A percentile compares a stretch with the other conserved stretches of the same genome.
Conservation (phyloP, 2,113 vertebrate genomes). For the Cichladusa arquata region DNA sequence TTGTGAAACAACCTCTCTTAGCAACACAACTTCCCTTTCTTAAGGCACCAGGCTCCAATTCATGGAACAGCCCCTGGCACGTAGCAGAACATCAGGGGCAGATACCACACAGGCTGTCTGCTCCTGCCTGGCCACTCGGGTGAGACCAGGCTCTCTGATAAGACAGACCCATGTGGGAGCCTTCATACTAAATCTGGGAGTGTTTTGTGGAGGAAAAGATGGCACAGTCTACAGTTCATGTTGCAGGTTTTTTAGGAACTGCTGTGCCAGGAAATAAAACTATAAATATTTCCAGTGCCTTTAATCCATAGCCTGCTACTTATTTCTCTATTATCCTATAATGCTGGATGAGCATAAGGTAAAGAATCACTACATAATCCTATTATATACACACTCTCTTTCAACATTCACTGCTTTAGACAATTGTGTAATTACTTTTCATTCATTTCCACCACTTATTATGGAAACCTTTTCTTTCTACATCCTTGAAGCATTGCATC, state of each 20-base stretch:
- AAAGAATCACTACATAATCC: conserved; percentile 15
- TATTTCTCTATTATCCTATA: conserved; percentile 6
- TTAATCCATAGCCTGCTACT: background rate
- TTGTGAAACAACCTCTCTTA: background rate
- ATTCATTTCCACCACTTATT: conserved; percentile 26
- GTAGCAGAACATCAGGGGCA: background rate
- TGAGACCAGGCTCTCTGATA: background rate
- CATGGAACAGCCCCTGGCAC: background rate
- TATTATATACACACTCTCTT: conserved; percentile 25
- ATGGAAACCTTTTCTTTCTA: conserved; percentile 25
- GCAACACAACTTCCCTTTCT: background rate
- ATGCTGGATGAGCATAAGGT: background rate
- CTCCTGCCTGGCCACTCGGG: background rate
- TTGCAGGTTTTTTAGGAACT: background rate
- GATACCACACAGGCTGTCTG: background rate
- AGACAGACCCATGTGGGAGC: background rate
- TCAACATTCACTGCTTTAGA: conserved; percentile 14
- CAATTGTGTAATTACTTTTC: conserved; percentile 47
- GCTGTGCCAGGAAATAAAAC: background rate
- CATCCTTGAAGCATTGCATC: conserved; percentile 14
- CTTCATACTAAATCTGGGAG: background rate
- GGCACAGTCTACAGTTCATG: background rate
- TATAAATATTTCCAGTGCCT: background rate
- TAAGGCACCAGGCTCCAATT: background rate
- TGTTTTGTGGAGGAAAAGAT: background rate